These are phyloP conservation scores for Chionodraco myersi DNA, from an alignment of 2,113 vertebrate species.

Conservation along the genomic window DNA sequence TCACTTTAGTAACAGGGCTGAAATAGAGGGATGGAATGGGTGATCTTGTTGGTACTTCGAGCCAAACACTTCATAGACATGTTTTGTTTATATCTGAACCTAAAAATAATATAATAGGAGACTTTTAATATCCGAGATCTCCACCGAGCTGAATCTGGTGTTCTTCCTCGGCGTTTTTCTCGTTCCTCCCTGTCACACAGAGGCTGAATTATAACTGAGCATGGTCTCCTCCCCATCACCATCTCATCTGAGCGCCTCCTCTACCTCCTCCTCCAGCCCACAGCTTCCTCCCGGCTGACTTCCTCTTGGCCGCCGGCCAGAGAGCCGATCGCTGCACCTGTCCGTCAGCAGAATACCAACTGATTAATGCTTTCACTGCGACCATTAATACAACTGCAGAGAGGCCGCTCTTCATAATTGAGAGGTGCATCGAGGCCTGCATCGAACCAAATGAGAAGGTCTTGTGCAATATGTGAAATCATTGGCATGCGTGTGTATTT, in stretches of 20 bases:
- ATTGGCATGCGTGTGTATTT: not conserved
- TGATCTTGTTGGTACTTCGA: too few species aligned
- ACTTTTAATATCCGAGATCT: slow-evolving; percentile 30
- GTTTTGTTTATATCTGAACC: too few species aligned
- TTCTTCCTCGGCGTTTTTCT: slow-evolving; percentile 21
- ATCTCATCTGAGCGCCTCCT: slow-evolving; percentile 28
- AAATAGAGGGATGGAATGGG: too few species aligned
- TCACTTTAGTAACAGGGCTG: too few species aligned
- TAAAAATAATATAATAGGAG: too few species aligned
- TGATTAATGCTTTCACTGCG: slow-evolving; percentile 68
- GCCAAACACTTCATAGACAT: too few species aligned
- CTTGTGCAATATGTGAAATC: not conserved
- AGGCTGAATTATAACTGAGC: not conserved
- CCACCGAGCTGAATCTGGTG: not conserved
- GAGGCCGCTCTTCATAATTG: slow-evolving; percentile 65
- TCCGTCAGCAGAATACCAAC: slow-evolving; percentile 74
- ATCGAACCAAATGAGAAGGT: slow-evolving; percentile 32
- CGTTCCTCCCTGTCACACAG: slow-evolving; percentile 36
- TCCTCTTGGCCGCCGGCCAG: slow-evolving; percentile 54
- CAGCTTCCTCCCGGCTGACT: slow-evolving; percentile 21
- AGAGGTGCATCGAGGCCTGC: slow-evolving; percentile 38
- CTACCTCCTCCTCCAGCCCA: slow-evolving; percentile 17
- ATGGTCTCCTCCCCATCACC: not conserved
- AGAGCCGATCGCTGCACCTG: slow-evolving; percentile 48
- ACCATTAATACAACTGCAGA: slow-evolving; percentile 74